These are phyloP conservation scores for Semnornis frantzii DNA, from an alignment of 2,113 vertebrate genomes.

Conservation along the genomic window DNA sequence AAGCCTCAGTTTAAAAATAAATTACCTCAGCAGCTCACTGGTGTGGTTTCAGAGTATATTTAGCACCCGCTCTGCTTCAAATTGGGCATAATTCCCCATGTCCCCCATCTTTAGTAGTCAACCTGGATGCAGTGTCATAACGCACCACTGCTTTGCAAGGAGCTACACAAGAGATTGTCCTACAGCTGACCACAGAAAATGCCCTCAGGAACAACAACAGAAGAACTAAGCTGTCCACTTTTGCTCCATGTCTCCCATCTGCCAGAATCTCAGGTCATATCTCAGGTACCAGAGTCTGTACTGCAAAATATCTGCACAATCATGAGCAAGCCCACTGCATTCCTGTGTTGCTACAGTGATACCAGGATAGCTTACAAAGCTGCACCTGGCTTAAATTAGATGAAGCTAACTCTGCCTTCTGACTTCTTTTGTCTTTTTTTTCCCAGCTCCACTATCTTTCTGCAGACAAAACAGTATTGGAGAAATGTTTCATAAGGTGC, in stretches of 20 bases:
- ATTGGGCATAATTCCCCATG: background rate
- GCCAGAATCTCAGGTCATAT: background rate
- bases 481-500: background rate
- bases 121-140: background rate
- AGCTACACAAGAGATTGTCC: background rate
- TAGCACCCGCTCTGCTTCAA: background rate
- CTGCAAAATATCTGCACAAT: background rate
- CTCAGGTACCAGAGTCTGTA: background rate
- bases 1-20: constrained; percentile 32
- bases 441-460: background rate
- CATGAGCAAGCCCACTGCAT: rapidly evolving
- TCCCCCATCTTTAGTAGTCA: background rate
- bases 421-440: background rate
- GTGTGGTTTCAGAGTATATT: background rate
- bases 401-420: background rate
- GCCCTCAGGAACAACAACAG: background rate
- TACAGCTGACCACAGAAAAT: background rate
- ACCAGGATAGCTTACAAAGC: background rate
- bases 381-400: background rate
- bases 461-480: background rate
- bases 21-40: background rate
- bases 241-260: background rate
- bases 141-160: background rate
- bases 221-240: background rate
- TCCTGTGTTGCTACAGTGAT: background rate